These are phyloP conservation scores for Cassiopea xamachana DNA, from an alignment of 30 jellyfish, hydroid and myxozoan species.

Conservation along the genomic window DNA sequence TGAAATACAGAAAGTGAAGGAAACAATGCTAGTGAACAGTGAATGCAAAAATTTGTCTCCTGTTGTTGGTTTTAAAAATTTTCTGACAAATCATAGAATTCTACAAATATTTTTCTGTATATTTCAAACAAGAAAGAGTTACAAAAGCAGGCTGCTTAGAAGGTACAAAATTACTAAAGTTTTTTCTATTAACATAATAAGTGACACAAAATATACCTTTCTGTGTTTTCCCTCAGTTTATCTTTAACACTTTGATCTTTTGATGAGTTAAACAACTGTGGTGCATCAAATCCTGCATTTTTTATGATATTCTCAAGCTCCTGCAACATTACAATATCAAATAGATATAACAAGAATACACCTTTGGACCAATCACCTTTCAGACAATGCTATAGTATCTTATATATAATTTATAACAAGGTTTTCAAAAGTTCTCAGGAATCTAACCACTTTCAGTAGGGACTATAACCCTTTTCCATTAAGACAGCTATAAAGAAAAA, in stretches of 20 bases:
- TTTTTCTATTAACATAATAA: background rate
- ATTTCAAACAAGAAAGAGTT: no score
- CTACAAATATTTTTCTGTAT: no score
- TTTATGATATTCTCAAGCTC: constrained; percentile 63
- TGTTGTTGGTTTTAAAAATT: no score
- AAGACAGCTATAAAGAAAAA: no score
- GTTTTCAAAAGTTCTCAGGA: no score
- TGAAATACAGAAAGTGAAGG: background rate
- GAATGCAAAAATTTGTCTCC: no score
- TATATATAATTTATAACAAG: background rate
- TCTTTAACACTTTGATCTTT: constrained; percentile 58
- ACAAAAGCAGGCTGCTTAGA: background rate
- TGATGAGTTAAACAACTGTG: constrained; percentile 59
- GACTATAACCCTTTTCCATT: no score
- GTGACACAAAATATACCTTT: constrained; percentile 49
- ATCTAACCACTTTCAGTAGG: no score
- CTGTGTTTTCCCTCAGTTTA: constrained; percentile 83
- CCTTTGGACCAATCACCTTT: background rate
- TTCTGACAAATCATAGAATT: no score
- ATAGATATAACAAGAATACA: background rate
- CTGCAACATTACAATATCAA: constrained; percentile 35
- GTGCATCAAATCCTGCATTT: constrained; percentile 77
- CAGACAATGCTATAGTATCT: background rate
- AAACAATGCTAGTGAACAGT: no score
- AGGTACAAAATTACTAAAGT: no score